Evolutionary conservation across 2,113 vertebrate species (phyloP), one percentile per base, ranked within the genome.

Genomic region (Ophthalmolycus amberensis): DNA sequence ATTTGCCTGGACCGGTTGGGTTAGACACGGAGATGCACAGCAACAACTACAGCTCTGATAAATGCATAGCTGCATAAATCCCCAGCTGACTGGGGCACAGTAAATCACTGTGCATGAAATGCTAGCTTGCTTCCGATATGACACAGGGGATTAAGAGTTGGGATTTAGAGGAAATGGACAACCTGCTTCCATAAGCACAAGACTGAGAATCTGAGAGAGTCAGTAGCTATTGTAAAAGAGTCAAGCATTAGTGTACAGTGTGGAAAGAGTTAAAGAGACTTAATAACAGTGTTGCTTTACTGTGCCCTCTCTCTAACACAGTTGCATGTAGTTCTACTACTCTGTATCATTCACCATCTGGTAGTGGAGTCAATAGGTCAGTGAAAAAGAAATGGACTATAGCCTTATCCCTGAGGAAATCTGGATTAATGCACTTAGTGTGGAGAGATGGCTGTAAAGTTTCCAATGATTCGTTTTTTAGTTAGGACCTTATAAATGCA

Each of bases 111-210:
- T 16, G 75, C 46, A 82, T 69, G 62, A 75, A 56, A 70, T 48
- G 46, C 32, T n/a, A 25, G 69, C 62, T 48, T 58, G 79, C 56
- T 70, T 65, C 63, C 27, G 78, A 22, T 52, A 22, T 56, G 48
- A 58, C 66, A 72, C 54, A 1, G 25, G 66, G 78, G 81, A 89
- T 89, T 86, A 86, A 63, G 32, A 62, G 56, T 1, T 80, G 72
- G 76, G 77, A 83, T 85, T 85, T 85, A 59, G 72, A 68, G 56
- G 56, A 76, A 79, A 75, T 72, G 60, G 66, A 86, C 83, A 86
- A 79, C 63, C 44, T 86, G 75, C 81, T 72, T 84, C 74, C 75
- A 82, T 60, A 72, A 76, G 77, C 63, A 79, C 25, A 65, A 56
- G 25, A 77, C 52, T 58, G 59, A 60, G 46, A 60, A 20, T 37